Evolutionary conservation across 1,140 invertebrate species (phyloP).

Genomic region (Drosophila tristis): DNA sequence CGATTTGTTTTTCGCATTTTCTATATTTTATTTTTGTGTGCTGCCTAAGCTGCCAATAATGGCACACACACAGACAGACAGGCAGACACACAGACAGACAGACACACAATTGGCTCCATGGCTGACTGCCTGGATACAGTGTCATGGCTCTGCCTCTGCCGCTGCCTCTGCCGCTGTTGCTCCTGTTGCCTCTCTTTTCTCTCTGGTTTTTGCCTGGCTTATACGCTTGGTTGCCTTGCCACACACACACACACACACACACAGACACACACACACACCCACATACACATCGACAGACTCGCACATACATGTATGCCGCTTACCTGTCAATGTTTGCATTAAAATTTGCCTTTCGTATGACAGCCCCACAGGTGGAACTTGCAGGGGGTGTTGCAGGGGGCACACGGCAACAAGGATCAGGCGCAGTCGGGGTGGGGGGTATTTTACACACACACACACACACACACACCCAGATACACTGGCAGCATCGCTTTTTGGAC

Average conservation of each 20-base stretch:
- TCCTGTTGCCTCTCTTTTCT: constrained; percentile 9
- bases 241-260: constrained; percentile 24
- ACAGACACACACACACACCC: constrained; percentile 22
- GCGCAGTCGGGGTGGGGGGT: neutral
- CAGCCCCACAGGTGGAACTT: constrained; percentile 50
- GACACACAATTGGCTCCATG: constrained; percentile 61
- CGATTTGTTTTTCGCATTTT: constrained; percentile 63
- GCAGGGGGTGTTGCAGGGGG: neutral
- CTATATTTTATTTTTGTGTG: constrained; percentile 20
- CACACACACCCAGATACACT: too few species aligned
- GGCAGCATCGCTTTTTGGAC: too few species aligned
- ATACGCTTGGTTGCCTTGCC: constrained; percentile 63
- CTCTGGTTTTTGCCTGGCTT: constrained; percentile 45
- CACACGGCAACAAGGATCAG: constrained; percentile 3
- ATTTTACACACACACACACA: neutral
- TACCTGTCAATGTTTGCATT: constrained; percentile 78
- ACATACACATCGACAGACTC: neutral
- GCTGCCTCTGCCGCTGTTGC: neutral
- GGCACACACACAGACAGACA: constrained; percentile 38
- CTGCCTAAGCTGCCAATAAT: constrained; percentile 71
- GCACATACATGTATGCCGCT: constrained; percentile 50
- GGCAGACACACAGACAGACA: constrained; percentile 9
- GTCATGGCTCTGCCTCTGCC: constrained; percentile 25
- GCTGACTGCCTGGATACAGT: constrained; percentile 76
- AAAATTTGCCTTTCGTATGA: constrained; percentile 76